phyloP scores from a whole-genome alignment of 2,113 vertebrate species.

The Acrocephalus arundinaceus region DNA sequence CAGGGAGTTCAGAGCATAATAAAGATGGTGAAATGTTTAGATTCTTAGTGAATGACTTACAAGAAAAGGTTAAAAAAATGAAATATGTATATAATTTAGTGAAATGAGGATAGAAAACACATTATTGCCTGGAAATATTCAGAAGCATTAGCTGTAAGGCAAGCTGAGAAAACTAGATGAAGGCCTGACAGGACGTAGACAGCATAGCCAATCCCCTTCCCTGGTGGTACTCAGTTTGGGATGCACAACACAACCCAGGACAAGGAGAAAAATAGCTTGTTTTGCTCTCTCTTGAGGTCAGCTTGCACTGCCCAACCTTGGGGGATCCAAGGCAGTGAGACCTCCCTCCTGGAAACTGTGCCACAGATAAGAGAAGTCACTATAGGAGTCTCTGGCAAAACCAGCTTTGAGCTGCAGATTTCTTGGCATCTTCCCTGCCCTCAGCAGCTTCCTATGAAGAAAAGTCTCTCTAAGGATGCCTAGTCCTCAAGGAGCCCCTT shows the following conservation, averaged over 20 bases:
- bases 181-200: neutral
- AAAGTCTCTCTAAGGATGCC: neutral
- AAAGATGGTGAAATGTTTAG: slow-evolving; percentile 46
- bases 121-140: slow-evolving; percentile 4
- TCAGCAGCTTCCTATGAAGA: neutral
- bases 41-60: slow-evolving; percentile 12
- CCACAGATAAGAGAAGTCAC: neutral
- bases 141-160: neutral
- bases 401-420: neutral
- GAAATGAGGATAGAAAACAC: neutral
- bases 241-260: neutral
- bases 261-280: neutral
- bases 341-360: neutral
- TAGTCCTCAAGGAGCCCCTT: neutral
- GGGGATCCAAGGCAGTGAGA: neutral
- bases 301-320: neutral
- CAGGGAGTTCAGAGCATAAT: slow-evolving; percentile 18
- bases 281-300: neutral
- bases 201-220: neutral
- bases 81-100: slow-evolving; percentile 40
- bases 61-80: slow-evolving; percentile 43
- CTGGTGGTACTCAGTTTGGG: neutral
- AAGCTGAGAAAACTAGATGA: neutral
- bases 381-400: neutral
- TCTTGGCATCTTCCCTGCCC: neutral